Evolutionary conservation across 2,888 invertebrate species (phyloP).

Genomic region (Drosophila anomalata): DNA sequence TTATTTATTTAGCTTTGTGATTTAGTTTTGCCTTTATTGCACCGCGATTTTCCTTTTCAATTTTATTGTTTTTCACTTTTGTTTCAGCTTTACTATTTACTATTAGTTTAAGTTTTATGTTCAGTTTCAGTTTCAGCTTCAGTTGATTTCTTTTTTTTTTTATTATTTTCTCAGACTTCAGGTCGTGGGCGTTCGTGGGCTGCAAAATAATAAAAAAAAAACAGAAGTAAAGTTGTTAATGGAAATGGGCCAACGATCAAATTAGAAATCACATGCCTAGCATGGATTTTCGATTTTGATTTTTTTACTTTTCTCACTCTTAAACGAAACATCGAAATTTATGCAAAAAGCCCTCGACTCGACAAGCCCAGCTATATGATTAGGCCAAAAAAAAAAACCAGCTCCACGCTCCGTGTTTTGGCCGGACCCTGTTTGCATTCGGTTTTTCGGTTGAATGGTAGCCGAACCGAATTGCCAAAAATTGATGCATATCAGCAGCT

Average conservation of each 20-base stretch:
- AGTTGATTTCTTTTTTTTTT: conserved; percentile 49
- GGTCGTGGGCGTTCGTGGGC: conserved; percentile 47
- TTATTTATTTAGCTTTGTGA: conserved; percentile 43
- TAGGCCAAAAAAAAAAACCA: conserved; percentile 34
- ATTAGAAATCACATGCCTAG: conserved; percentile 43
- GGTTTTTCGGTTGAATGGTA: conserved; percentile 40
- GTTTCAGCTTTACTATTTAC: conserved; percentile 25
- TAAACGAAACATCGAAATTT: conserved; percentile 29
- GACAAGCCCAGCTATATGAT: conserved; percentile 31
- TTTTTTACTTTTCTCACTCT: conserved; percentile 7
- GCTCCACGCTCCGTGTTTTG: conserved; percentile 52
- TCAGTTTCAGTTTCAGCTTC: conserved; percentile 31
- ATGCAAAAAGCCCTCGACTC: conserved; percentile 30
- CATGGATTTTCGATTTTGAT: conserved; percentile 8
- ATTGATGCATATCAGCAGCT: conserved; percentile 42
- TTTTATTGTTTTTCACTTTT: conserved; percentile 50
- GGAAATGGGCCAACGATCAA: conserved; percentile 46
- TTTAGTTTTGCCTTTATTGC: conserved; percentile 54
- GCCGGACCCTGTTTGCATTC: conserved; percentile 59
- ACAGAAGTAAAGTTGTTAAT: conserved; percentile 45
- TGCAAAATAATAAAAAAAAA: conserved; percentile 43
- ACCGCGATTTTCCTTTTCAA: conserved; percentile 50
- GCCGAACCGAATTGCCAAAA: conserved; percentile 50
- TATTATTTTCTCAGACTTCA: conserved; percentile 41
- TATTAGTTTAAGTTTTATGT: neutral